Base-by-base conservation (phyloP, 2,797 vertebrate species). In the Acridotheres tristis region DNA sequence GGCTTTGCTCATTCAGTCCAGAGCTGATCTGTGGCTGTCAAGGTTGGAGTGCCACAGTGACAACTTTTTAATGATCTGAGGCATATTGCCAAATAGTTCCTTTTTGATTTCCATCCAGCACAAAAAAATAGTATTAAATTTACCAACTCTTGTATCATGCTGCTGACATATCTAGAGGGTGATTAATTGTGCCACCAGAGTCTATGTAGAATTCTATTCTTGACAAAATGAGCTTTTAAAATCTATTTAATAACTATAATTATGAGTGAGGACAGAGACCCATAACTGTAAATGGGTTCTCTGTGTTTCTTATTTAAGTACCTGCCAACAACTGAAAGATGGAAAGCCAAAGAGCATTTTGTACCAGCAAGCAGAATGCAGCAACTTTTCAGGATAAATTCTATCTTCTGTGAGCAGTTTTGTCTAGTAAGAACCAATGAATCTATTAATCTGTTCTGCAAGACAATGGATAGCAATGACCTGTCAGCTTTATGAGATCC, bases 171-270 rank as follows among this genome's bases (percentile, higher is more conserved):
- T 87, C 84, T 91, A 58, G 68, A 95, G 55, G 55, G 72, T 93
- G 94, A 96, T 96, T 88, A 96, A 97, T 94, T 96, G 69, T 94
- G 61, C 62, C 90, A 65, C 69, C 38, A 47, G 47, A 91, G 67
- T 58, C 91, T 77, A 53, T 78, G 50, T 79, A 94, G 85, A 95
- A 90, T 85, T 96, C 80, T 88, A 67, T 92, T 96, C 90, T 91
- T 81, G 95, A 95, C 65, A 95, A 97, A 97, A 96, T 69, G 27
- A 94, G 86, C 58, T 91, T 97, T 96, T 77, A 95, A 97, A 96
- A 88, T 92, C 62, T 65, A 85, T 95, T 94, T 94, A 94, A 91
- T 79, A 95, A 80, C 63, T 71, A 76, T 85, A 95, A 96, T 96
- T 96, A 92, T 88, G 94, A 97, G 25, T 54, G 90, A 97, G 45